Evolutionary conservation across 2,888 invertebrate genomes (phyloP), one percentile per base, ranked within the genome.

Genomic region (Emmelina monodactyla): DNA sequence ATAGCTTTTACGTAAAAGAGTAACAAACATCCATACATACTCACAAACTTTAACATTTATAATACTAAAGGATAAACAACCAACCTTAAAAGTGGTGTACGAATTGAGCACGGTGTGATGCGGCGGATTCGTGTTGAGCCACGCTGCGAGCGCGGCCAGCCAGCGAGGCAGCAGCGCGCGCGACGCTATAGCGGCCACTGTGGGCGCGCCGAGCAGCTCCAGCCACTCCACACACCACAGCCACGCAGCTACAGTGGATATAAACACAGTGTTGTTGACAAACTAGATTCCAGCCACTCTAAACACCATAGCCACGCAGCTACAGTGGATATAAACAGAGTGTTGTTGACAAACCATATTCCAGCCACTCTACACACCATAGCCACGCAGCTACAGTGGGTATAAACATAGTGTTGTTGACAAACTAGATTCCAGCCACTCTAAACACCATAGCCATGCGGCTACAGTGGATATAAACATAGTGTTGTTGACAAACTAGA

Each of bases 191-290:
- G 87, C 85, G 0, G 89, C 91, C 80, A 97, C 86, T 11, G 87
- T 85, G 0, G 87, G 83, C 0, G 86, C 67, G 1, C 94, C 91
- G 30, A 97, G 73, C 55, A 98, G 72, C 45, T 93, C 93, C 43
- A 86, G 79, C 99, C 99, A 99, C 40, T 92, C 89, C 83, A 94
- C 91, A 16, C 97, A 92, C 91, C 95, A 97, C 47, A 91, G 84
- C 96, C 97, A 97, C 0, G 89, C 87, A 58, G 95, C 95, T 88
- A n/a, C n/a, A n/a, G 71, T 7, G 58, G 56, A 29, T 14, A 10
- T n/a, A 1, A 34, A 33, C 16, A 14, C 13, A 11, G 7, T 16
- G 14, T 22, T 19, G 9, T n/a, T n/a, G n/a, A n/a, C n/a, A n/a
- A n/a, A n/a, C n/a, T n/a, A n/a, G n/a, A n/a, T n/a, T n/a, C n/a